Evolutionary conservation across 2,888 invertebrate species (phyloP), one percentile per base, ranked within the genome.

Genomic region (Ormia ochracea): DNA sequence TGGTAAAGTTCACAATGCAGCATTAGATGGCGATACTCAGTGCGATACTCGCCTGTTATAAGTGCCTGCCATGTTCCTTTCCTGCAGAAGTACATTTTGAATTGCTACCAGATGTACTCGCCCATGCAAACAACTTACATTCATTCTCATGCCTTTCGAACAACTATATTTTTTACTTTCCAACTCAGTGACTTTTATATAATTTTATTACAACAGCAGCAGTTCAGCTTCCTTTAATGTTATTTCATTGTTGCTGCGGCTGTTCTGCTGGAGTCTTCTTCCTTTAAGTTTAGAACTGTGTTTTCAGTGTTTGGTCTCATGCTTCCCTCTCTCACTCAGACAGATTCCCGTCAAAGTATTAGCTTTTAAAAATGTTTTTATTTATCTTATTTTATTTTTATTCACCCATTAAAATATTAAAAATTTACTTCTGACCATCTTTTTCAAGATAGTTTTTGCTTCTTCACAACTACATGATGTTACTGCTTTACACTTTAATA

Each of bases 391-490:
- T 65, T 70, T 70, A 63, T 65, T 43, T 23, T 54, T 43, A 23
- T 33, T 56, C 23, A 10, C 2, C 48, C 54, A 59, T 59, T 66
- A 68, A 75, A 75, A 68, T 59, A 75, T 50, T 69, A 58, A 48
- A 17, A 48, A 21, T 48, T 69, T 48, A 12, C 48, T 36, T 58
- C 50, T 58, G n/a, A n/a, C 17, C 14, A 0, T 26, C 17, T 7
- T 21, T 33, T 7, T 2, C 3, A 31, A 19, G 3, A 31, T 54
- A 41, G 3, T 41, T 17, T 17, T 21, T 31, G 21, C 28, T 43
- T 31, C 12, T 14, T 31, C 9, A n/a, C 17, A 28, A 50, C 65
- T 26, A 12, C 36, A 36, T 23, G 14, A 28, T 28, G 7, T 38
- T 52, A 52, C 3, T 38, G n/a, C 41, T 33, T 21, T 43, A 19